These are phyloP conservation scores for Clunio marinus DNA, from an alignment of 2,888 invertebrate species.

Conservation along the genomic window DNA sequence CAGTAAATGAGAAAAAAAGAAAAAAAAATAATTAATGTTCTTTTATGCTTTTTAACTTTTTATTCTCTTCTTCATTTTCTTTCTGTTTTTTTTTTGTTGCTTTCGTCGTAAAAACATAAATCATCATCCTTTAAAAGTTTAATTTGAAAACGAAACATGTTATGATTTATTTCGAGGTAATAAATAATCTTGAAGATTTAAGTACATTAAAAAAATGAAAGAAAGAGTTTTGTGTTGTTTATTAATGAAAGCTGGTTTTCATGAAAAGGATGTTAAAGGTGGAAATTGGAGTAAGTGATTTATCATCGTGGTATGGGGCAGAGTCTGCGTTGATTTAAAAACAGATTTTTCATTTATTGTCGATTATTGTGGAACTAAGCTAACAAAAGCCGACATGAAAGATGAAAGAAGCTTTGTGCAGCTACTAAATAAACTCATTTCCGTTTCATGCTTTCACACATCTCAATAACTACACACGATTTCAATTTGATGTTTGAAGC, in stretches of 20 bases:
- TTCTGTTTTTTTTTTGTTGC: not conserved
- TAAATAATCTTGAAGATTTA: conserved; percentile 37
- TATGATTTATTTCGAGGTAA: conserved; percentile 36
- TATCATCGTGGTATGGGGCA: not conserved
- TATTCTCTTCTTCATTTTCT: not conserved
- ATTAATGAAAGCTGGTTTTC: not conserved
- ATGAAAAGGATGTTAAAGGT: not conserved
- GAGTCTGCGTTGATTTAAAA: not conserved
- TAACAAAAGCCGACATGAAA: not conserved
- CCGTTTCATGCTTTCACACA: not conserved
- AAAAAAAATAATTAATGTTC: not conserved
- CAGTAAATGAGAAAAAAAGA: too few relatives aligned
- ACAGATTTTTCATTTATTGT: too few relatives aligned
- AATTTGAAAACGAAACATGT: conserved; percentile 34
- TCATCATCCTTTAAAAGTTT: conserved; percentile 35
- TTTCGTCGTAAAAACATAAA: conserved; percentile 32
- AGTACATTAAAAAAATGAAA: conserved; percentile 29
- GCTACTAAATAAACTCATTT: not conserved
- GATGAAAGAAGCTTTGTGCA: not conserved
- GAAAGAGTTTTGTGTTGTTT: too few relatives aligned
- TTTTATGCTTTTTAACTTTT: not conserved
- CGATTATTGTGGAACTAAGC: too few relatives aligned
- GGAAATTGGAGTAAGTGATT: not conserved
- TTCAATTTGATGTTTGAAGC: too few relatives aligned
- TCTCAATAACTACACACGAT: not conserved